Base-by-base conservation (phyloP, 2,797 vertebrate species). In the Gila robusta region DNA sequence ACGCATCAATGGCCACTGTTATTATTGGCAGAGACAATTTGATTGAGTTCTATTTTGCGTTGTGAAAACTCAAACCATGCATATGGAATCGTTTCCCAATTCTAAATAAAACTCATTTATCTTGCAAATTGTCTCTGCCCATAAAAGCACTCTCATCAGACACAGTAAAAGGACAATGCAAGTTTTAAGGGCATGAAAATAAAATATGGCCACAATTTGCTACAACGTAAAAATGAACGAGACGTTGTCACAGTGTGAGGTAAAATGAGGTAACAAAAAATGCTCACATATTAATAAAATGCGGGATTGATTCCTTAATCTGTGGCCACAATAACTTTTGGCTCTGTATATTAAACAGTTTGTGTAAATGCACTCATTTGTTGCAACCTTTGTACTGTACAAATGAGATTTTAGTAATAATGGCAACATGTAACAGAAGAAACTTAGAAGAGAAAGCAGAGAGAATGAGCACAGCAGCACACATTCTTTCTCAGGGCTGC, bases 391-490 rank as follows among this genome's bases (percentile, higher is more conserved):
- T 79, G 7, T 44, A 41, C 14, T 64, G 37, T 41, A 44, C n/a
- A 59, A 79, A 26, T 64, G 1, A 28, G 14, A 62, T 62, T 78
- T 78, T 78, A 62, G 14, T 19, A 5, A 26, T 64, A 44, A 39
- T 77, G 23, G n/a, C 26, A 26, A 41, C 76, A 26, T 64, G 56
- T 19, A 79, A 64, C 56, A 19, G 32, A 86, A 78, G 64, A 67
- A 32, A 47, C 12, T 35, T n/a, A 12, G 37, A 82, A 41, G 39
- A 81, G 39, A 85, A 79, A 44, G 37, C 69, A 72, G 73, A 78
- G 72, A 72, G 84, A 79, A 79, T 47, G 73, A 85, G 35, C 35
- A 35, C 4, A 69, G 49, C 9, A 81, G 71, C 62, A 12, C 64
- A 70, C 52, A 41, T n/a, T 37, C 41, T 19, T 56, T 81, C 41